Base-by-base conservation (phyloP, 2,797 vertebrate genomes). In the Heteromormyrus szaboi region DNA sequence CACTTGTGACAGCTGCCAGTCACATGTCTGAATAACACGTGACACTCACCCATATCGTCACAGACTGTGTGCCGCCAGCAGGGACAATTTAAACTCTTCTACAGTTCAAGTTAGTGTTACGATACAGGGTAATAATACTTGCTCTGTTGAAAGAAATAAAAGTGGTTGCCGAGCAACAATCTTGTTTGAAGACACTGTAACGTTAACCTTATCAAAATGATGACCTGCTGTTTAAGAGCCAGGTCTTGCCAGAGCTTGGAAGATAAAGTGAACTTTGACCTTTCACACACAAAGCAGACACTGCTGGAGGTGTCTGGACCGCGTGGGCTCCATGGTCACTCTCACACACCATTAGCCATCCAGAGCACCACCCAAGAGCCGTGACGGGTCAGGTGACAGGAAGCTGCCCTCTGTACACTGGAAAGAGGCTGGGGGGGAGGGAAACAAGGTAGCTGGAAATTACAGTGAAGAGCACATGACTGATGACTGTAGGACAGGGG, bases 151-250 rank as follows among this genome's bases (percentile, higher is more conserved):
- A 65, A 41, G 46, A 89, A 86, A 51, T 25, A 72, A 85, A 86
- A 86, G 37, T 5, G 22, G 88, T 89, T 89, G 84, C 88, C 62
- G 19, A 86, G 88, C 84, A 89, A 89, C 88, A 86, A 54, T 89
- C 88, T 53, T 19, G 19, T 41, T 86, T 86, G n/a, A 86, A 89
- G 62, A n/a, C 41, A 65, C 37, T n/a, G 56, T 17, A 41, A 87
- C 9, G 37, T 8, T 62, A 87, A 53, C n/a, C 86, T 87, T 65
- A 62, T 48, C 86, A 22, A 44, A 87, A 44, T 46, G 12, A 87
- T 25, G 54, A 65, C 56, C 86, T 65, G 33, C n/a, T 59, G 33
- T 19, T 87, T 54, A 87, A 87, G 19, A 29, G 56, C 9, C 12
- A 56, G n/a, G 33, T 87, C 44, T 65, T 46, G 12, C 33, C 54